Conservation (phyloP, 2,888 invertebrate species). For the Plemyria rubiginata region DNA sequence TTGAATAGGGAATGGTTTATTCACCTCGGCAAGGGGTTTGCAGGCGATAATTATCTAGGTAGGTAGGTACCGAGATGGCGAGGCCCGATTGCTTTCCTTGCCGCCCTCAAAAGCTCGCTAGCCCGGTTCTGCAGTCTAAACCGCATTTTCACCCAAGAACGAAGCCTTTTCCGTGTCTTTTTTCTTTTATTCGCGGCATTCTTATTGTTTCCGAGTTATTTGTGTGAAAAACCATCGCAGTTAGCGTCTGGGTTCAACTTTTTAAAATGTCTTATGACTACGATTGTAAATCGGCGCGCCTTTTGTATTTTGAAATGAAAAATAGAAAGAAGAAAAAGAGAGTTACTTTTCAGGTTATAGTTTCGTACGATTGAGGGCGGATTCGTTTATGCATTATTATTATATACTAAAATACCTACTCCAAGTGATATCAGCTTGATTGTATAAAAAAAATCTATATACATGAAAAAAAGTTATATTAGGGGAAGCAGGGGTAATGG, state of each 20-base stretch:
- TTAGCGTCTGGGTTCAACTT: conserved; percentile 38
- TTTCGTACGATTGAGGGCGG: too few relatives aligned
- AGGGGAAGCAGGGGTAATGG: too few relatives aligned
- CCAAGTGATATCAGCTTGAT: too few relatives aligned
- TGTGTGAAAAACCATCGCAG: conserved; percentile 46
- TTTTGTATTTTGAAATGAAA: conserved; percentile 71
- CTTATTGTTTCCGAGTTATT: conserved; percentile 50
- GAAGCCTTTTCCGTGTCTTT: conserved; percentile 49
- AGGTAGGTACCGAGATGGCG: conserved; percentile 63
- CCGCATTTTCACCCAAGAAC: conserved; percentile 63
- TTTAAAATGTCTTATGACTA: conserved; percentile 70
- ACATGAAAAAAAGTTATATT: too few relatives aligned
- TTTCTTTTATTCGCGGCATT: conserved; percentile 46
- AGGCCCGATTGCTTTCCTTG: conserved; percentile 64
- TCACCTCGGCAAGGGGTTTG: conserved; percentile 54
- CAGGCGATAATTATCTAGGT: conserved; percentile 48
- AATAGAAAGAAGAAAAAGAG: conserved; percentile 69
- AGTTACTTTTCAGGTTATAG: conserved; percentile 74
- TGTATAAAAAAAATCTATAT: too few relatives aligned
- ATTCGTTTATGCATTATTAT: too few relatives aligned
- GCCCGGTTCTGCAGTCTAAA: conserved; percentile 59
- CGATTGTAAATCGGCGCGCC: conserved; percentile 65
- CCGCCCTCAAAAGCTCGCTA: conserved; percentile 56
- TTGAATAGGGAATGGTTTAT: conserved; percentile 61
- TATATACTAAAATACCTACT: too few relatives aligned